These are phyloP conservation scores for Raja brachyura DNA, from an alignment of 2,113 vertebrate genomes.

Conservation along the genomic window DNA sequence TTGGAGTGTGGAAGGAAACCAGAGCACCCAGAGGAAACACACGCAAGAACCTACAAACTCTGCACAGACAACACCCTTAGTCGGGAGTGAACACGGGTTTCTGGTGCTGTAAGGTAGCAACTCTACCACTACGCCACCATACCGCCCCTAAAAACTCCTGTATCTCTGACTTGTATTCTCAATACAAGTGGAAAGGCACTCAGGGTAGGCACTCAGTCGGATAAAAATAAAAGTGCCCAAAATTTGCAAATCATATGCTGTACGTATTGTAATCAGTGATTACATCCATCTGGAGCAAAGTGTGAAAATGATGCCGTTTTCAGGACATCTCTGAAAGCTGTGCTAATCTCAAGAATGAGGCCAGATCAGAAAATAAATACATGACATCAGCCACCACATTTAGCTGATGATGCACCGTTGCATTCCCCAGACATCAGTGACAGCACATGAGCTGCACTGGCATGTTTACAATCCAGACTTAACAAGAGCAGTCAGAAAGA, in stretches of 20 bases:
- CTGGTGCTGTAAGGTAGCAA: too few species aligned
- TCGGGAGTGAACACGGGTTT: too few species aligned
- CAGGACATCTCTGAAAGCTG: background rate
- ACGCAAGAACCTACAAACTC: too few species aligned
- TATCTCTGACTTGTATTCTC: background rate
- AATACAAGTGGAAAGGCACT: too few species aligned
- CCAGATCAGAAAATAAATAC: background rate
- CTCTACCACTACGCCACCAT: too few species aligned
- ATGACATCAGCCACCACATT: constrained; percentile 30
- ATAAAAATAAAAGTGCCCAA: background rate
- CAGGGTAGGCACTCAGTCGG: too few species aligned
- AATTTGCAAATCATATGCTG: background rate
- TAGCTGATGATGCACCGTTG: constrained; percentile 7
- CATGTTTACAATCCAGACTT: background rate
- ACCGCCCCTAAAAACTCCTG: background rate
- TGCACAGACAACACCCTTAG: too few species aligned
- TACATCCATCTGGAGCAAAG: background rate
- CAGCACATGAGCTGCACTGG: background rate
- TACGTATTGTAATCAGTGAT: background rate
- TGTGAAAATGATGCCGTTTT: background rate
- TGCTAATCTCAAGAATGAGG: background rate
- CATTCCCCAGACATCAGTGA: constrained; percentile 25
- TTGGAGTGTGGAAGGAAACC: too few species aligned
- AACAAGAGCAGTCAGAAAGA: background rate
- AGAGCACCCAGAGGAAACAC: too few species aligned